Evolutionary conservation across 35 echinoderm and acorn worm genomes (phyloP).

Genomic region (Ophioderma brevispina): DNA sequence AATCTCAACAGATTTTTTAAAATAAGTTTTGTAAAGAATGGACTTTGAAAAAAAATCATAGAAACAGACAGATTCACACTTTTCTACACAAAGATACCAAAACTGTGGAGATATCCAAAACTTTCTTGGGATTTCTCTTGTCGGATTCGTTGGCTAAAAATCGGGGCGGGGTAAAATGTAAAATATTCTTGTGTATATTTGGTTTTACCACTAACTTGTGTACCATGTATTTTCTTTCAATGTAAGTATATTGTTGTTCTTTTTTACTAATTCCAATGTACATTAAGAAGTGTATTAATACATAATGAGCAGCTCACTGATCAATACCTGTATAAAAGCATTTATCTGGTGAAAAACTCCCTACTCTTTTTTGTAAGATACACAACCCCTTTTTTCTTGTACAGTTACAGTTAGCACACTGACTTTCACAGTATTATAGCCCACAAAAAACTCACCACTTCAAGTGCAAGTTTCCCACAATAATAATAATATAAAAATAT

Average conservation of each 20-base stretch:
- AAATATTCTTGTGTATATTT: background rate
- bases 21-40: background rate
- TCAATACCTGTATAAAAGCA: too few species aligned
- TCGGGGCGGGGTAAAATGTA: background rate
- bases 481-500: background rate
- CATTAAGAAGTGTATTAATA: background rate
- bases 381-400: background rate
- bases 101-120: background rate
- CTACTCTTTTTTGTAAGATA: background rate
- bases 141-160: background rate
- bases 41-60: background rate
- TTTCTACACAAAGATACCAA: background rate
- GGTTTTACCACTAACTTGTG: background rate
- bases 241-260: background rate
- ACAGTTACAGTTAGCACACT: background rate
- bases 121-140: background rate
- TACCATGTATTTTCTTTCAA: background rate
- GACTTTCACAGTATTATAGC: constrained; percentile 1
- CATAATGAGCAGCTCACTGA: background rate
- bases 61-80: background rate
- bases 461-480: constrained; percentile 8
- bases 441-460: background rate
- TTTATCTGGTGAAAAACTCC: too few species aligned
- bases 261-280: background rate
- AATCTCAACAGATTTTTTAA: too few species aligned